Conservation (phyloP, 2,113 vertebrate genomes). For the Lasiurus cinereus region DNA sequence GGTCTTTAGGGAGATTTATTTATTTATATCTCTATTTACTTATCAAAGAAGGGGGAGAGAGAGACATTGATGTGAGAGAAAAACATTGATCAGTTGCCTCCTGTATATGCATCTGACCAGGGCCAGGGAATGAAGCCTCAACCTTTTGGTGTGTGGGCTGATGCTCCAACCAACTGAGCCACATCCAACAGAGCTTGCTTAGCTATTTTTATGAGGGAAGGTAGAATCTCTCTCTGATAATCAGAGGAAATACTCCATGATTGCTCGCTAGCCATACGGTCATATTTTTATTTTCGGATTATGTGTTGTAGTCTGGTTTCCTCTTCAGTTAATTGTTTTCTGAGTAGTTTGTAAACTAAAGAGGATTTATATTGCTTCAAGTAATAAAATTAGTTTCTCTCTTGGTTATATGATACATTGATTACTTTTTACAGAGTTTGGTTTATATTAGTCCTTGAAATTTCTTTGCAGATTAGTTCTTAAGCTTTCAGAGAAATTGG, state of each 20-base stretch:
- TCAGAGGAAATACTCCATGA: constrained; percentile 11
- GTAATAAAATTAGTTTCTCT: constrained; percentile 45
- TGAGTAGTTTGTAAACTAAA: constrained; percentile 43
- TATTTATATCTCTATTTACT: no score
- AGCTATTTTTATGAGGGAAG: neutral
- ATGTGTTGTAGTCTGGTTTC: neutral
- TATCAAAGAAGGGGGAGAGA: no score
- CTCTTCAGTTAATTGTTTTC: constrained; percentile 57
- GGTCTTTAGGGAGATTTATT: constrained; percentile 19
- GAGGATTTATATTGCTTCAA: neutral
- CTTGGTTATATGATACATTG: neutral
- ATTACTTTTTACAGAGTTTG: constrained; percentile 54
- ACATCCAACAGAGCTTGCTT: neutral
- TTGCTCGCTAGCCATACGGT: neutral
- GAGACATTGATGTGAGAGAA: no score
- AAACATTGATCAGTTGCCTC: no score
- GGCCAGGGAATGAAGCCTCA: no score
- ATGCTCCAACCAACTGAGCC: no score
- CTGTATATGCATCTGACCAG: no score
- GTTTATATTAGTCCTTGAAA: constrained; percentile 62
- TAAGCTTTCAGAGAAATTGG: constrained; percentile 63
- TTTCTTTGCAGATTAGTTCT: constrained; percentile 63
- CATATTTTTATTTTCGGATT: constrained; percentile 15
- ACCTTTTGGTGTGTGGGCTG: no score
- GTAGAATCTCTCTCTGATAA: neutral